These are phyloP conservation scores for Hirudo medicinalis DNA, from an alignment of 1,140 invertebrate species.

Conservation along the genomic window DNA sequence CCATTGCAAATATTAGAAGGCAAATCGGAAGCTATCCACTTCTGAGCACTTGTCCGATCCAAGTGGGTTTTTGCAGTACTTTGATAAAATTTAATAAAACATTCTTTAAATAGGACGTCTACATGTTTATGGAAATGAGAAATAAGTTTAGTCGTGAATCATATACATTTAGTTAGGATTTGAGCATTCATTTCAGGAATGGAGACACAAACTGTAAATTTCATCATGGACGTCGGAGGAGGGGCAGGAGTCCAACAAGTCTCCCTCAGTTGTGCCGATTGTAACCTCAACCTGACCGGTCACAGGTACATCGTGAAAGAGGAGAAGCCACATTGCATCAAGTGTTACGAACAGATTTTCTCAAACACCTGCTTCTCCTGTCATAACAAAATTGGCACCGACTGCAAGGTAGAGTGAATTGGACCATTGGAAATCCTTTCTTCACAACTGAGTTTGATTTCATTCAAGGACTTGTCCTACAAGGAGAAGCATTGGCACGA, in stretches of 20 bases:
- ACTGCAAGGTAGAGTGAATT: constrained; percentile 68
- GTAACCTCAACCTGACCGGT: constrained; percentile 83
- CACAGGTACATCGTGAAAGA: constrained; percentile 89
- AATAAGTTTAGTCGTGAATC: no score
- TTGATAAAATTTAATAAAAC: no score
- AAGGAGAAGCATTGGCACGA: constrained; percentile 93
- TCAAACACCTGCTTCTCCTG: constrained; percentile 93
- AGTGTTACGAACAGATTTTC: constrained; percentile 92
- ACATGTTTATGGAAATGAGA: no score
- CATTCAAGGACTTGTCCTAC: constrained; percentile 80
- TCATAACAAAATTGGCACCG: constrained; percentile 87
- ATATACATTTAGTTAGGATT: no score
- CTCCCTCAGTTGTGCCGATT: constrained; percentile 37
- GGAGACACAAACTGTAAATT: neutral
- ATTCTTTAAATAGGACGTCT: no score
- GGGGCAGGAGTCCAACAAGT: constrained; percentile 4
- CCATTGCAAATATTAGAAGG: no score
- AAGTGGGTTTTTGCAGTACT: no score
- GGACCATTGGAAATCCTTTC: constrained; percentile 65
- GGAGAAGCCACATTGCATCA: constrained; percentile 93
- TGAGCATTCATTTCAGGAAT: no score
- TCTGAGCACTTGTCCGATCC: no score
- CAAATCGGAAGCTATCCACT: no score
- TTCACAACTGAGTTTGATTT: constrained; percentile 84
- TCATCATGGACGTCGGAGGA: constrained; percentile 6